Conservation (phyloP, 2,888 invertebrate species). For the Ectropis crepuscularia region DNA sequence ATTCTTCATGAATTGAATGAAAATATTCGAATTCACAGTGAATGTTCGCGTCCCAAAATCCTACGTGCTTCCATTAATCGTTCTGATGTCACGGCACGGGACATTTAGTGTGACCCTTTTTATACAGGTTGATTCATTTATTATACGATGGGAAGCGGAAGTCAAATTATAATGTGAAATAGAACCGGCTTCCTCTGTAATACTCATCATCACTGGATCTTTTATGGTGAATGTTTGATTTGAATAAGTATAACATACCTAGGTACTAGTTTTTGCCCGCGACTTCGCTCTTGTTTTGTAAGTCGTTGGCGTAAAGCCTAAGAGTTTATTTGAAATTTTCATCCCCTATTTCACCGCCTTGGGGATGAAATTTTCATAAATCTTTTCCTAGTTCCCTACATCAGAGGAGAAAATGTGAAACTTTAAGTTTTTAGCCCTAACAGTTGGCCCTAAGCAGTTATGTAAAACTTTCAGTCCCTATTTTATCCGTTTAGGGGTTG, state of each 20-base stretch:
- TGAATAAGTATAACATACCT: not conserved
- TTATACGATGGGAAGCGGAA: constrained; percentile 72
- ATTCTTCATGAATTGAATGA: not conserved
- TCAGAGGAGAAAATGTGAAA: no score
- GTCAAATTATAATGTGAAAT: constrained; percentile 51
- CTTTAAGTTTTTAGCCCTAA: no score
- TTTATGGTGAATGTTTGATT: not conserved
- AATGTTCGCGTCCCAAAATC: constrained; percentile 55
- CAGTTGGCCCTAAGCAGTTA: no score
- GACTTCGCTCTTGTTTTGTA: no score
- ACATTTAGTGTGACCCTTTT: constrained; percentile 84
- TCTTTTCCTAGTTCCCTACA: no score
- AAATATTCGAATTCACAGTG: constrained; percentile 56
- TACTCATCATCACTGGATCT: not conserved
- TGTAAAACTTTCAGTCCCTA: no score
- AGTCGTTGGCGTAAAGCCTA: no score
- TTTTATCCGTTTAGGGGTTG: no score
- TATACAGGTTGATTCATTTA: constrained; percentile 72
- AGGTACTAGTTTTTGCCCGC: no score
- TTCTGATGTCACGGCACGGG: constrained; percentile 82
- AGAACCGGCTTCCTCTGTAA: not conserved
- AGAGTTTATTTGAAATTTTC: no score
- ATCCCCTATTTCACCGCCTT: no score
- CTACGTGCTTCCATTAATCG: constrained; percentile 78
- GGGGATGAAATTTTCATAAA: no score